Evolutionary conservation across 2,797 vertebrate species (phyloP), one percentile per base, ranked within the genome.

Genomic region (Onychomys arenicola): DNA sequence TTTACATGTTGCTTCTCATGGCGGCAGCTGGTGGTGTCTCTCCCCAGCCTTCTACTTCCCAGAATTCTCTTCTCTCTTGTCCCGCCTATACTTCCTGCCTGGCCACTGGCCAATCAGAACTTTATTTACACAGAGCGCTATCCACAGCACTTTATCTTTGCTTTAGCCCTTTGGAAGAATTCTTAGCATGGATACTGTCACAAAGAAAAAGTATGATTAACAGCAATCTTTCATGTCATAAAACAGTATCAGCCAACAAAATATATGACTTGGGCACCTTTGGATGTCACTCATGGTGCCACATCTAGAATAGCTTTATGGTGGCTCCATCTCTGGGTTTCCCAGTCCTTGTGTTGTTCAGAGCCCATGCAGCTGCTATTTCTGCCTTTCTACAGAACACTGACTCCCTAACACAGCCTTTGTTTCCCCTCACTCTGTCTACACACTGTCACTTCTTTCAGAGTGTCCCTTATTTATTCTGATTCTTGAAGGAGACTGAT

Each of bases 251-350:
- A 34, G 69, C 37, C 78, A 73, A 7, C 85, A 57, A 17, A n/a
- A 59, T 61, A 19, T 75, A 23, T 65, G 55, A 65, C 61, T 32
- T 3, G 23, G 21, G 13, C 14, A 12, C 11, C n/a, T 81, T 49
- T 77, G 1, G 9, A 55, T 46, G 46, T 61, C 10, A 17, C 10
- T 63, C 40, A 21, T 0, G 0, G 80, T n/a, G n/a, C 21, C 65
- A 32, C 17, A 2, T 85, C 67, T 55, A 43, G n/a, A 57, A 67
- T 61, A 21, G 4, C 57, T 19, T 52, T 89, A 12, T 43, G 65
- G 49, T n/a, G 46, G 23, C 23, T 5, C 23, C 12, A 1, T 46
- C 75, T 83, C 29, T 10, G 86, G 25, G 55, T 55, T 49, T 75
- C 76, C 83, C 17, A 37, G 17, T 16, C 0, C 67, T 25, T 29